Percentiles rank a stretch among this genome's conserved stretches.
Evolutionary conservation across 2,113 vertebrate species (phyloP).

Genomic region (Callospermophilus lateralis): DNA sequence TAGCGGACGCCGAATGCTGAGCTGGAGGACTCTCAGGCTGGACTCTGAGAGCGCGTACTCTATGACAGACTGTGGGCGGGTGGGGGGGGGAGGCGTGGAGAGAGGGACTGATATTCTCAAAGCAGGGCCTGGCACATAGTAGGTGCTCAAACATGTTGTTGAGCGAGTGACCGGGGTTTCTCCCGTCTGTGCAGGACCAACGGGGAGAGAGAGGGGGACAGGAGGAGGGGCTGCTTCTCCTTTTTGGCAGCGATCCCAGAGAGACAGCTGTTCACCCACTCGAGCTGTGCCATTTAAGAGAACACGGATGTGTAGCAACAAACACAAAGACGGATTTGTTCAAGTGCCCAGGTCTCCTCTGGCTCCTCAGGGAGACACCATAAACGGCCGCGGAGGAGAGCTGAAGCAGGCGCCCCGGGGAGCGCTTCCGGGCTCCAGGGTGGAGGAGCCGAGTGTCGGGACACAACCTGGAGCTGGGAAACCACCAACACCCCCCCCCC

Average conservation of each 20-base stretch:
- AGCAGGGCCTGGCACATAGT: background rate
- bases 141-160: background rate
- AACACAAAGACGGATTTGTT: conserved; percentile 31
- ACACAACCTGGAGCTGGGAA: background rate
- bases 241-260: background rate
- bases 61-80: background rate
- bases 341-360: conserved; percentile 22
- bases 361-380: background rate
- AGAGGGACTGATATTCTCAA: background rate
- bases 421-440: rapidly evolving
- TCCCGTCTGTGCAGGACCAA: background rate
- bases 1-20: background rate
- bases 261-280: conserved; percentile 43
- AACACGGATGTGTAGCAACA: background rate
- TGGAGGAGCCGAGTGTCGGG: background rate
- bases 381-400: background rate
- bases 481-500: rapidly evolving
- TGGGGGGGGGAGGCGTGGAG: background rate
- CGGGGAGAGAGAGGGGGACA: background rate
- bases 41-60: background rate
- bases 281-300: background rate
- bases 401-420: background rate
- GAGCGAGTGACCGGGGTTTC: background rate
- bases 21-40: background rate
- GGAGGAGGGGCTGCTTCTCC: background rate